Percentiles rank a stretch among this genome's conserved stretches.
phyloP scores from a whole-genome alignment of 2,113 vertebrate genomes.

The Monarcha castaneiventris region DNA sequence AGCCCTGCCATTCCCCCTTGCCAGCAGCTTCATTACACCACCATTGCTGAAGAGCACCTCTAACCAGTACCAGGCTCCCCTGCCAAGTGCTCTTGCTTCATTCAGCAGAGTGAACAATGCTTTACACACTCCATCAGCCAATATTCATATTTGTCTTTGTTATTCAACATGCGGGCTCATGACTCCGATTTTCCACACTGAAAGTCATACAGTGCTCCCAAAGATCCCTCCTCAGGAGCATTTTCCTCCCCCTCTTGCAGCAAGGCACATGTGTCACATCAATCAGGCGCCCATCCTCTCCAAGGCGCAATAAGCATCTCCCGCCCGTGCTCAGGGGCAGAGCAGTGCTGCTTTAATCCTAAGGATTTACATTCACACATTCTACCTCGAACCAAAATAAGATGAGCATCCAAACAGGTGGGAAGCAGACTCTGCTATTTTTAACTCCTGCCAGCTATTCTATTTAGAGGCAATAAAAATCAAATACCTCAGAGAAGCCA shows the following conservation, averaged over 20 bases:
- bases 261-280: not conserved
- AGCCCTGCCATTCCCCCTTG: not conserved
- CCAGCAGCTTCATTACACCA: not conserved
- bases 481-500: not conserved
- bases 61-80: not conserved
- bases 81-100: not conserved
- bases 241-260: not conserved
- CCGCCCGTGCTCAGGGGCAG: not conserved
- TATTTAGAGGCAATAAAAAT: slow-evolving; percentile 13
- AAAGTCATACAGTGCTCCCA: not conserved
- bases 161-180: not conserved
- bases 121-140: not conserved
- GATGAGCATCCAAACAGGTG: not conserved
- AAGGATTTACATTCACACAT: not conserved
- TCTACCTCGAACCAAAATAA: not conserved
- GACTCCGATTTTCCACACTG: not conserved
- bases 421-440: slow-evolving; percentile 47
- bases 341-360: not conserved
- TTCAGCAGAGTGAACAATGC: not conserved
- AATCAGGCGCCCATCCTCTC: not conserved
- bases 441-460: slow-evolving; percentile 27
- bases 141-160: not conserved
- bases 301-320: not conserved
- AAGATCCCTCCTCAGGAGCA: not conserved
- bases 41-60: not conserved